phyloP scores from a whole-genome alignment of 92 coral and sea anemone genomes.

The Pocillopora meandrina region DNA sequence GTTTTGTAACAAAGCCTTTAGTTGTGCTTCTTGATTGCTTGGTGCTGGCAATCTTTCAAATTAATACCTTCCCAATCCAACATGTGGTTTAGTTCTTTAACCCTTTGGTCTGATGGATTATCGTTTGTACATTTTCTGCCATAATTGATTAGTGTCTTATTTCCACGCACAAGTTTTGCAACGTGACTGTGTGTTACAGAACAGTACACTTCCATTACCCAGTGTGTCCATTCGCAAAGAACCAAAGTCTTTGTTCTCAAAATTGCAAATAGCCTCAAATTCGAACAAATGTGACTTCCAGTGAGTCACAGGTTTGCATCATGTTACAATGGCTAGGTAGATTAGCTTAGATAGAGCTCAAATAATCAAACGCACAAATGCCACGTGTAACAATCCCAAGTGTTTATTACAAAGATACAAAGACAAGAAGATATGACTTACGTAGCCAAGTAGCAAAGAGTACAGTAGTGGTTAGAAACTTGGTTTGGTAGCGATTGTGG shows the following conservation, averaged over 20 bases:
- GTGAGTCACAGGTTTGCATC: background rate
- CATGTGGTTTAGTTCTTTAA: background rate
- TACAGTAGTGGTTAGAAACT: too few relatives aligned
- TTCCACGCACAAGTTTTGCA: background rate
- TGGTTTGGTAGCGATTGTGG: too few relatives aligned
- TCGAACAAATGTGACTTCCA: background rate
- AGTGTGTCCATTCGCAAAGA: background rate
- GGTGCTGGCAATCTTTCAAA: constrained; percentile 1
- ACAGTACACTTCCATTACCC: background rate
- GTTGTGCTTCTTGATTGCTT: constrained; percentile 23
- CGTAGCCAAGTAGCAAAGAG: too few relatives aligned
- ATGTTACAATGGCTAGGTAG: background rate
- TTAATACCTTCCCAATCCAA: constrained; percentile 12
- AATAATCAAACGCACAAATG: background rate
- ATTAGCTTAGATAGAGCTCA: background rate
- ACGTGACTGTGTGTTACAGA: background rate
- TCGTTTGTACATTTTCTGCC: constrained; percentile 2
- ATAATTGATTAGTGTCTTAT: background rate
- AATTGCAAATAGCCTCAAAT: background rate
- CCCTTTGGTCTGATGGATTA: constrained; percentile 4
- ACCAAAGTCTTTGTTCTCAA: background rate
- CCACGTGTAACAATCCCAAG: background rate
- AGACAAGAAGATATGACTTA: too few relatives aligned
- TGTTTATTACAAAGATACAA: too few relatives aligned
- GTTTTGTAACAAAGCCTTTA: constrained; percentile 14